These are phyloP conservation scores for Scaptomyza hsui DNA, from an alignment of 1,140 invertebrate species.

Conservation along the genomic window DNA sequence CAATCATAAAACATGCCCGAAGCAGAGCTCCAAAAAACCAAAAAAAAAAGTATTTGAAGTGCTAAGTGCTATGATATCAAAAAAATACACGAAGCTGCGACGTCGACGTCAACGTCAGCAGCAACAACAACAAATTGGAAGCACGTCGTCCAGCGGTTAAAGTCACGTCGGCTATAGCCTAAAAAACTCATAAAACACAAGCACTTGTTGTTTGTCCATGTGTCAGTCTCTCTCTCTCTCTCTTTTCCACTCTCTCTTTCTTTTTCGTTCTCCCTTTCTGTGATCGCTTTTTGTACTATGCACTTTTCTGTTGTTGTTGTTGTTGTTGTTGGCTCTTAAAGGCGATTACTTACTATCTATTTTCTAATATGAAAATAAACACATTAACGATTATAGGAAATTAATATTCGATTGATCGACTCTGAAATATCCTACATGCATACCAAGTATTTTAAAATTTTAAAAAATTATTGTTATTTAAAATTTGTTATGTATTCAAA, in stretches of 20 bases:
- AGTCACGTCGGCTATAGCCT: constrained; percentile 8
- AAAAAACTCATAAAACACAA: constrained; percentile 21
- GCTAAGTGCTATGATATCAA: constrained; percentile 30
- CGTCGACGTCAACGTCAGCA: constrained; percentile 1
- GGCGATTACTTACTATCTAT: constrained; percentile 63
- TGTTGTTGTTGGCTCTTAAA: background rate
- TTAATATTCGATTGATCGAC: background rate
- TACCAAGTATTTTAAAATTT: background rate
- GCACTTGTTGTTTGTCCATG: constrained; percentile 17
- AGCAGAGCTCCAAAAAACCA: constrained; percentile 14
- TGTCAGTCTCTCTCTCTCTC: background rate
- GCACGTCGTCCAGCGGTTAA: constrained; percentile 22
- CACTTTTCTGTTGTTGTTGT: constrained; percentile 31
- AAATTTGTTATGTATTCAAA: no score
- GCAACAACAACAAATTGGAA: constrained; percentile 3
- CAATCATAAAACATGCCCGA: background rate
- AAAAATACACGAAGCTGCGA: constrained; percentile 34
- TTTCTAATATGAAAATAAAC: constrained; percentile 63
- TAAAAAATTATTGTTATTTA: no score
- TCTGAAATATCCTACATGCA: constrained; percentile 7
- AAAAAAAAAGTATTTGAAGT: constrained; percentile 24
- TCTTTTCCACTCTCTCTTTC: background rate
- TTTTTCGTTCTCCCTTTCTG: background rate
- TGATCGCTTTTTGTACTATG: constrained; percentile 56
- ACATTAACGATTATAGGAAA: constrained; percentile 38